A percentile compares a stretch with the other conserved stretches of the same genome.
These are phyloP conservation scores for Zaprionus lineosus DNA, from an alignment of 2,888 invertebrate genomes.

Conservation along the genomic window DNA sequence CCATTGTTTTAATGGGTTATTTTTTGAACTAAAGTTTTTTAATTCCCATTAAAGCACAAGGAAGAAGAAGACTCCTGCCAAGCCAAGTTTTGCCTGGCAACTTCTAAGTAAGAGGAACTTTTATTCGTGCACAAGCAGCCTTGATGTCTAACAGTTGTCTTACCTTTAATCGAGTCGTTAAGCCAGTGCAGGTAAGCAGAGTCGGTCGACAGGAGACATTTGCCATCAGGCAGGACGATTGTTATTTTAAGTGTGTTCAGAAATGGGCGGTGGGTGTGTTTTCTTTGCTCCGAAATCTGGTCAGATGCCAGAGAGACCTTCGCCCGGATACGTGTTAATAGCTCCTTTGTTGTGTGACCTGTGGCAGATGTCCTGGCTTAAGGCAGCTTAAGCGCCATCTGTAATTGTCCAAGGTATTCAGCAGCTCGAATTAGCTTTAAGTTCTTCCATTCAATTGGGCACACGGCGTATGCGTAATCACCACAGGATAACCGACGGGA, in stretches of 20 bases:
- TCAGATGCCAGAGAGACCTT: background rate
- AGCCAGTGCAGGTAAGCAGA: slow-evolving; percentile 1
- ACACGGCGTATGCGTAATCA: slow-evolving; percentile 4
- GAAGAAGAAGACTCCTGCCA: too few relatives aligned
- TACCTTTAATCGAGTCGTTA: background rate
- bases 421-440: too few relatives aligned
- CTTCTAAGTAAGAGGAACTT: background rate
- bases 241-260: too few relatives aligned
- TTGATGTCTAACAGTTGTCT: background rate
- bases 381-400: background rate
- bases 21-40: too few relatives aligned
- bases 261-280: too few relatives aligned
- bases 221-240: slow-evolving; percentile 2
- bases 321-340: slow-evolving; percentile 10
- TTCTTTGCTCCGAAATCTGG: background rate
- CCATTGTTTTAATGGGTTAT: too few relatives aligned
- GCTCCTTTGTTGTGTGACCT: background rate
- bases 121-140: background rate
- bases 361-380: background rate
- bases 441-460: too few relatives aligned
- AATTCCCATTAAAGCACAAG: too few relatives aligned
- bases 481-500: too few relatives aligned
- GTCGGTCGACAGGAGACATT: slow-evolving; percentile 11
- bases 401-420: background rate
- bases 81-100: background rate